Conservation (phyloP, 2,113 vertebrate genomes). For the Gnathonemus longibarbis region DNA sequence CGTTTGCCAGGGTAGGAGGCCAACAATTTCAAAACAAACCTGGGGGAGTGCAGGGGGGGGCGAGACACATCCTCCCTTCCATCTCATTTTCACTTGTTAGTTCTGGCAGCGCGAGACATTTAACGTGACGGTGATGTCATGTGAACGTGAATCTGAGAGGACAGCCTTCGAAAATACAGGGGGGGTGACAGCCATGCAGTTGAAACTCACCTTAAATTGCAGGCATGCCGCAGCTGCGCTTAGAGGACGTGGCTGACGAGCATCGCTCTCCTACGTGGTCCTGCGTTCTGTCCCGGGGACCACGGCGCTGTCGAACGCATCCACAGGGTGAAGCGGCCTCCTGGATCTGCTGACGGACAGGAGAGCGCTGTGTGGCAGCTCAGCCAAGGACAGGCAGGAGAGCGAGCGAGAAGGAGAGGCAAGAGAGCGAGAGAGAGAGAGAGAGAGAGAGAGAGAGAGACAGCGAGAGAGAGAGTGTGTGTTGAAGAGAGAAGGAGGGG, state of each 20-base stretch:
- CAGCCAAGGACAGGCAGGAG: constrained; percentile 19
- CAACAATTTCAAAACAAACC: constrained; percentile 11
- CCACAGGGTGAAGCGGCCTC: neutral
- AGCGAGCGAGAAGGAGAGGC: constrained; percentile 9
- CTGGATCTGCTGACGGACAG: neutral
- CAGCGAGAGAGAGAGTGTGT: neutral
- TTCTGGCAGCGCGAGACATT: neutral
- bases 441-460: neutral
- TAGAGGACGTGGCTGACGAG: neutral
- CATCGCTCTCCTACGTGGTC: constrained; percentile 3
- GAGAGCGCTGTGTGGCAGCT: neutral
- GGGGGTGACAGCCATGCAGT: neutral
- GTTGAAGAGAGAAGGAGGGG: neutral
- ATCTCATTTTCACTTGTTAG: neutral
- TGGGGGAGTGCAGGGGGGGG: neutral
- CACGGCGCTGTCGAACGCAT: neutral
- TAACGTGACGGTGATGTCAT: neutral
- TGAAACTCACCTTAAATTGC: constrained; percentile 21
- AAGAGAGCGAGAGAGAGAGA: constrained; percentile 1
- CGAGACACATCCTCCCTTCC: neutral
- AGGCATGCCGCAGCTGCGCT: neutral
- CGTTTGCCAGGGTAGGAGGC: neutral
- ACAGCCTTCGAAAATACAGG: neutral
- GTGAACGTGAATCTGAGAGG: neutral
- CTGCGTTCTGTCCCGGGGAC: constrained; percentile 17